Evolutionary conservation across 2,888 invertebrate species (phyloP).

Genomic region (Synanthedon andrenaeformis): DNA sequence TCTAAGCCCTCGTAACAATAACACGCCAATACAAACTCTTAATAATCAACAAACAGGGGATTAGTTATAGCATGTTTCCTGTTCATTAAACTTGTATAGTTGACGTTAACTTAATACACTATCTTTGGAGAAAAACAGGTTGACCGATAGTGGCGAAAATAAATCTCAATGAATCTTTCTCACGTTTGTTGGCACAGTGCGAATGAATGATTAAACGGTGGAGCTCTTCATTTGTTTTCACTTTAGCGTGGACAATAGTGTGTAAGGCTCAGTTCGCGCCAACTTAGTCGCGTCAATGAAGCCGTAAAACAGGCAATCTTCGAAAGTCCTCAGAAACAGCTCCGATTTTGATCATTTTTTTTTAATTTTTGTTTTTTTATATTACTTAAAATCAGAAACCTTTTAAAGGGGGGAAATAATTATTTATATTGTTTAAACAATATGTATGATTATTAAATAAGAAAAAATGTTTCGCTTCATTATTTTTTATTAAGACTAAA

Average conservation of each 20-base stretch:
- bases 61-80: not conserved
- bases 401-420: no score
- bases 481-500: no score
- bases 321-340: no score
- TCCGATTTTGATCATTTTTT: no score
- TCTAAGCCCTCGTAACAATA: not conserved
- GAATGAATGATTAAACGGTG: conserved; percentile 61
- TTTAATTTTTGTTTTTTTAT: no score
- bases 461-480: no score
- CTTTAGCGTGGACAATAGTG: conserved; percentile 48
- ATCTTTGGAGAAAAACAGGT: conserved; percentile 6
- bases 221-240: conserved; percentile 64
- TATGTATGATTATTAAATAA: no score
- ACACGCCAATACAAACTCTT: not conserved
- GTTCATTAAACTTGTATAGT: not conserved
- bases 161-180: conserved; percentile 53
- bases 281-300: no score
- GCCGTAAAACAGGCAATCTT: no score
- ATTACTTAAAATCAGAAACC: no score
- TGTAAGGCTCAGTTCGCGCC: conserved; percentile 14
- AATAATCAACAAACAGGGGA: not conserved
- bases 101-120: not conserved
- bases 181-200: conserved; percentile 24
- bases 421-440: no score
- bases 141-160: conserved; percentile 43